Conservation (phyloP, 2,888 invertebrate species). For the Brachycybe producta region DNA sequence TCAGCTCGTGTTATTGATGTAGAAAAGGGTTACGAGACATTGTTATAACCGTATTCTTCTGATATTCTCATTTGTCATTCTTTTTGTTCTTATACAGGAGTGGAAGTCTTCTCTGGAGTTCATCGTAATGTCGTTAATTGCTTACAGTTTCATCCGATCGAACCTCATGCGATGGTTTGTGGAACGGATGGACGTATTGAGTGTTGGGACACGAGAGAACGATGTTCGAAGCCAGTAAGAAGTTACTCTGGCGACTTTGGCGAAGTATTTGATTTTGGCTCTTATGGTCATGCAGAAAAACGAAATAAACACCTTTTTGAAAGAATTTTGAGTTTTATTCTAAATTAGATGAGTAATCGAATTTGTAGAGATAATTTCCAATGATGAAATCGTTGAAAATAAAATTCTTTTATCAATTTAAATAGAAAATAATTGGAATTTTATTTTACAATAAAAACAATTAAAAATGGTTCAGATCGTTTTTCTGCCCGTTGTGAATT, state of each 20-base stretch:
- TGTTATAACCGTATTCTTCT: constrained; percentile 14
- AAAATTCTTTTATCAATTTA: too few relatives aligned
- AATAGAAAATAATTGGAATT: background rate
- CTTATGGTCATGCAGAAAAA: too few relatives aligned
- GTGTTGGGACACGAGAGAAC: constrained; percentile 10
- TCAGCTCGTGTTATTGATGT: constrained; percentile 30
- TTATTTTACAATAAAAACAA: too few relatives aligned
- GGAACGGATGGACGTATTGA: background rate
- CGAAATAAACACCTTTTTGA: too few relatives aligned
- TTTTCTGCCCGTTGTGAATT: background rate
- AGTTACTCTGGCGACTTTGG: background rate
- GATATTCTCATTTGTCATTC: constrained; percentile 6
- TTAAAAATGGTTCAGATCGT: background rate
- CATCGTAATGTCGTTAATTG: background rate
- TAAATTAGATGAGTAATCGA: too few relatives aligned
- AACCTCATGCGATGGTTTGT: background rate
- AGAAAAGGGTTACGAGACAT: constrained; percentile 31
- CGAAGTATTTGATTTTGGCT: constrained; percentile 1
- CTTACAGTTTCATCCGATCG: background rate
- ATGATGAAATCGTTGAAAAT: too few relatives aligned
- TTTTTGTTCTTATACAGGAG: background rate
- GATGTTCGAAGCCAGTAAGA: background rate
- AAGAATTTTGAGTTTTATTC: too few relatives aligned
- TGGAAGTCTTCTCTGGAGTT: background rate
- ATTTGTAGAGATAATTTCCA: too few relatives aligned